phyloP scores from a whole-genome alignment of 1,140 invertebrate genomes.

The Bactericera cockerelli region DNA sequence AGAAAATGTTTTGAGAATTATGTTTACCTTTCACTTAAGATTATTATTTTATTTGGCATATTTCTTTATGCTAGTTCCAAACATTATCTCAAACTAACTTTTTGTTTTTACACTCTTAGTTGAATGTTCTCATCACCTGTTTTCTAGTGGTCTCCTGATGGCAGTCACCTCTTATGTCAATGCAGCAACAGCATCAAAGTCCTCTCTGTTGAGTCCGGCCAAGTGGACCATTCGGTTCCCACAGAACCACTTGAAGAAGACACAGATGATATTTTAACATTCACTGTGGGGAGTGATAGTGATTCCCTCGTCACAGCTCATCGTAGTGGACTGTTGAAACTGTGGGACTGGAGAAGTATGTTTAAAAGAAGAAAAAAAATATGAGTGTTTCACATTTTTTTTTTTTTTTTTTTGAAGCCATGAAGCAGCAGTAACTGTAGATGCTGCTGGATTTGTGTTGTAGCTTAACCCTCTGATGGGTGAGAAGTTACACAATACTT shows the following conservation, averaged over 20 bases:
- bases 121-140: background rate
- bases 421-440: too few relatives aligned
- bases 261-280: constrained; percentile 57
- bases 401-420: too few relatives aligned
- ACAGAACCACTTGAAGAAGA: constrained; percentile 32
- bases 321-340: constrained; percentile 64
- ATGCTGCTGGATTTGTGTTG: too few relatives aligned
- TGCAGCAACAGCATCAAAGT: constrained; percentile 50
- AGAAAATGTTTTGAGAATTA: too few relatives aligned
- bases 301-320: constrained; percentile 56
- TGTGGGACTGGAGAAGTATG: constrained; percentile 50
- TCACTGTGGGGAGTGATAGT: constrained; percentile 47
- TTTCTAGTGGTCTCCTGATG: constrained; percentile 51
- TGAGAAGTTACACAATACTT: too few relatives aligned
- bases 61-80: too few relatives aligned
- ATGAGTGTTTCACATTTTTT: constrained; percentile 9
- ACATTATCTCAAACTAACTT: too few relatives aligned
- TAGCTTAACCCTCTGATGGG: too few relatives aligned
- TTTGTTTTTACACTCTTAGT: background rate
- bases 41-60: too few relatives aligned
- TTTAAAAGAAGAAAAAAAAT: too few relatives aligned
- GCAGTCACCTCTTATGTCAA: constrained; percentile 52
- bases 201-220: constrained; percentile 42
- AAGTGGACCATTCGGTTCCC: constrained; percentile 27
- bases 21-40: too few relatives aligned